phyloP scores from a whole-genome alignment of 2,113 vertebrate genomes.

The Aleadryas rufinucha region DNA sequence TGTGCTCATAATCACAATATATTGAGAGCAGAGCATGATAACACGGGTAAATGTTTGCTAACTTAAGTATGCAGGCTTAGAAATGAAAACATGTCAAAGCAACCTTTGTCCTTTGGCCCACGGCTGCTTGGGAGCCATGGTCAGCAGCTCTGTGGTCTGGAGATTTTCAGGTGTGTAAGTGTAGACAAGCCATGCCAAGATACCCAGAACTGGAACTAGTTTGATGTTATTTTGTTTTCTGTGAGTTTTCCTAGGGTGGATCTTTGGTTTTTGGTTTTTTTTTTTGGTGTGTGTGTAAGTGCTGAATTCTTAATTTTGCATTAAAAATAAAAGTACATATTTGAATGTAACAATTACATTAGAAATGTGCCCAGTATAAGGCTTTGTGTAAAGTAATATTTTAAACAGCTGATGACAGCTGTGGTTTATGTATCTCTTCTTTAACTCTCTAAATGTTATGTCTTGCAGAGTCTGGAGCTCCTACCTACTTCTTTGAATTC shows the following conservation, averaged over 20 bases:
- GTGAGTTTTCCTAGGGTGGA: background rate
- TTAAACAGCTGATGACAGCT: background rate
- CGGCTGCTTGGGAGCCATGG: background rate
- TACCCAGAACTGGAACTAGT: background rate
- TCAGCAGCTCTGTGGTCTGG: background rate
- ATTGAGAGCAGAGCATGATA: background rate
- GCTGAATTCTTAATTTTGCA: background rate
- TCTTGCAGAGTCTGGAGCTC: slow-evolving; percentile 73
- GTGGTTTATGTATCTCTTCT: background rate
- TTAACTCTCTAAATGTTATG: background rate
- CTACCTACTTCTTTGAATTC: slow-evolving; percentile 81
- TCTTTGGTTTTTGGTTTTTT: background rate
- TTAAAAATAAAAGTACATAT: background rate
- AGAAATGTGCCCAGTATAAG: background rate
- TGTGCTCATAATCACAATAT: background rate
- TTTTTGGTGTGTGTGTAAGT: background rate
- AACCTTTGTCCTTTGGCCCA: background rate
- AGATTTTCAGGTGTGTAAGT: background rate
- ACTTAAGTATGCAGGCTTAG: background rate
- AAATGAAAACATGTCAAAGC: background rate
- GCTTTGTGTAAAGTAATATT: background rate
- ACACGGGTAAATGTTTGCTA: background rate
- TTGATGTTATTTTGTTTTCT: background rate
- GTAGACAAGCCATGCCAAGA: background rate
- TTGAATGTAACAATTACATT: background rate